A percentile compares a stretch with the other conserved stretches of the same genome.
Conservation (phyloP, 2,113 vertebrate species). For the Ameiurus melas region DNA sequence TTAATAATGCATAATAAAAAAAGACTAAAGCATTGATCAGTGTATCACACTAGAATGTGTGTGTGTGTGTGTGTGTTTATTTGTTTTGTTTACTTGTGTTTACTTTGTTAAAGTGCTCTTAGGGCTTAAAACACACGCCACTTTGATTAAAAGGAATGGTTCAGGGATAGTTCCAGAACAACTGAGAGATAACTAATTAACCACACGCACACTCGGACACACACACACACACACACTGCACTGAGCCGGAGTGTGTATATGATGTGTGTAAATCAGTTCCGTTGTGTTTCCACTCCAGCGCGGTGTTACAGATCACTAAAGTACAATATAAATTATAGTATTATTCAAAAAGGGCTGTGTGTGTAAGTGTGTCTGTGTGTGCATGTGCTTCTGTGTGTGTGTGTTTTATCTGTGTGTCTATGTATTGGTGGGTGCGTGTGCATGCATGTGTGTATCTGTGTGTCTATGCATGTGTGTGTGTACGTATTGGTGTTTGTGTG, state of each 20-base stretch:
- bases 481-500: too few species aligned
- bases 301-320: too few species aligned
- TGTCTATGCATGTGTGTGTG: background rate
- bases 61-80: background rate
- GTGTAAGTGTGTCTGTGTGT: too few species aligned
- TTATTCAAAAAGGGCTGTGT: too few species aligned
- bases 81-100: background rate
- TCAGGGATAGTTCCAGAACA: background rate
- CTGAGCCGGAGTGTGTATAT: background rate
- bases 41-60: background rate
- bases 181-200: background rate
- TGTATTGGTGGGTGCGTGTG: too few species aligned
- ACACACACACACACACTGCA: background rate
- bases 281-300: background rate
- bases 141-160: background rate
- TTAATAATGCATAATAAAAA: background rate
- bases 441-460: background rate
- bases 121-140: background rate
- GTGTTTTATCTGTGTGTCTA: too few species aligned
- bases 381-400: too few species aligned
- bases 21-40: background rate
- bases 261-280: background rate
- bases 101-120: background rate
- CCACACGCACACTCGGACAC: background rate
- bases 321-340: too few species aligned